Base-by-base conservation (phyloP, 2,113 vertebrate genomes). In the Copsychus sechellarum region DNA sequence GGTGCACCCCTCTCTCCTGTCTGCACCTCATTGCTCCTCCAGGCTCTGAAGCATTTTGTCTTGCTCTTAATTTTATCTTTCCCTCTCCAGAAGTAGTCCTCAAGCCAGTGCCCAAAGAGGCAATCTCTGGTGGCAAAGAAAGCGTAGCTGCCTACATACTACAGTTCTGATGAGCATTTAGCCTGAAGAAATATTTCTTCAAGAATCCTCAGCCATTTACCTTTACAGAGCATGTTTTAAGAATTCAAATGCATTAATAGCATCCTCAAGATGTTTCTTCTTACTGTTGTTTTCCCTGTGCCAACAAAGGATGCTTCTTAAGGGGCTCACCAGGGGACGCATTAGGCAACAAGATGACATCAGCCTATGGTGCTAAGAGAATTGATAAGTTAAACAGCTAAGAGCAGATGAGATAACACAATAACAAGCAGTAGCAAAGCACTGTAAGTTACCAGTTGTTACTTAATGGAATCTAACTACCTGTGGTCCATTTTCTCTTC, bases 1-100 rank as follows among this genome's bases (percentile, higher is more conserved):
- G 20, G 31, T 1, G 3, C 18, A 16, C 3, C 14, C 45, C 25
- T 11, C 20, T 69, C 28, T 47, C 19, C 18, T n/a, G 34, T n/a
- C 50, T 1, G 3, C 33, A 31, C 11, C 12, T 14, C 2, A 0
- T 2, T 42, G 26, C 24, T 56, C 25, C 36, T 66, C 11, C 64
- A 71, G 40, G 47, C 5, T 21, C 64, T n/a, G n/a, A 40, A 53
- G 42, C 3, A 2, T 40, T 88, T 72, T 47, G 16, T 61, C 42
- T 66, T 60, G 18, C 20, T 38, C 19, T 14, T 70, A 23, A 8
- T 57, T 87, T 81, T 28, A 22, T 19, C 48, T 53, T 43, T 72
- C 13, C 22, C 14, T 47, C 22, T 45, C 26, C 33, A 50, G 61
- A 48, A 81, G 33, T 23, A 2, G 1, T 11, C 50, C 58, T 70